Evolutionary conservation across 2,113 vertebrate species (phyloP).

Genomic region (Globicephala melas): DNA sequence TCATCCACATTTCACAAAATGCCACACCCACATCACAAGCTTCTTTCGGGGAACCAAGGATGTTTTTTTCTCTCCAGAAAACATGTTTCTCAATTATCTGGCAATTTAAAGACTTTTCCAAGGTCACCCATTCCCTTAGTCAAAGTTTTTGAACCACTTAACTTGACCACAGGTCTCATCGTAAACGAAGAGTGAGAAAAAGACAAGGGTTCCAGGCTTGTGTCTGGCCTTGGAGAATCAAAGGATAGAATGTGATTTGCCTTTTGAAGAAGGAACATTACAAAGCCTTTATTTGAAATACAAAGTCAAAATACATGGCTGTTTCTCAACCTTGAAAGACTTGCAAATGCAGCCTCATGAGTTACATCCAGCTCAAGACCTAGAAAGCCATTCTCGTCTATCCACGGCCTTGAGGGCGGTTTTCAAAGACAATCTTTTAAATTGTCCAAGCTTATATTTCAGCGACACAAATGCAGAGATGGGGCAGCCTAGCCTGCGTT

Average conservation of each 20-base stretch:
- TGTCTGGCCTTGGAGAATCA: slow-evolving; percentile 88
- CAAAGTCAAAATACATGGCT: slow-evolving; percentile 85
- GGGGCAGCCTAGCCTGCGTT: slow-evolving; percentile 79
- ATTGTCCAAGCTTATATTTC: slow-evolving; percentile 80
- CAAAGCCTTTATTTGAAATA: slow-evolving; percentile 90
- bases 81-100: slow-evolving; percentile 87
- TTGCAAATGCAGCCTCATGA: slow-evolving; percentile 80
- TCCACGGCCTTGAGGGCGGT: slow-evolving; percentile 77
- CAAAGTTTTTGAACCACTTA: slow-evolving; percentile 86
- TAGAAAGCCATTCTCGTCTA: slow-evolving; percentile 68
- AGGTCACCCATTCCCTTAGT: slow-evolving; percentile 85
- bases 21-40: slow-evolving; percentile 85
- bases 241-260: slow-evolving; percentile 90
- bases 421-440: slow-evolving; percentile 81
- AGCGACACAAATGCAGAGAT: slow-evolving; percentile 80
- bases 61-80: slow-evolving; percentile 79
- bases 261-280: slow-evolving; percentile 94
- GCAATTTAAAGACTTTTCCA: slow-evolving; percentile 86
- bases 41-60: slow-evolving; percentile 89
- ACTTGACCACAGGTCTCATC: slow-evolving; percentile 89
- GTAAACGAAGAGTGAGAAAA: slow-evolving; percentile 81
- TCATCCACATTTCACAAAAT: slow-evolving; percentile 88
- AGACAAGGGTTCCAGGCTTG: slow-evolving; percentile 81
- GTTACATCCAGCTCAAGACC: not conserved
- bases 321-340: slow-evolving; percentile 84